Conservation (phyloP, 2,113 vertebrate species). For the Ramphastos sulfuratus region DNA sequence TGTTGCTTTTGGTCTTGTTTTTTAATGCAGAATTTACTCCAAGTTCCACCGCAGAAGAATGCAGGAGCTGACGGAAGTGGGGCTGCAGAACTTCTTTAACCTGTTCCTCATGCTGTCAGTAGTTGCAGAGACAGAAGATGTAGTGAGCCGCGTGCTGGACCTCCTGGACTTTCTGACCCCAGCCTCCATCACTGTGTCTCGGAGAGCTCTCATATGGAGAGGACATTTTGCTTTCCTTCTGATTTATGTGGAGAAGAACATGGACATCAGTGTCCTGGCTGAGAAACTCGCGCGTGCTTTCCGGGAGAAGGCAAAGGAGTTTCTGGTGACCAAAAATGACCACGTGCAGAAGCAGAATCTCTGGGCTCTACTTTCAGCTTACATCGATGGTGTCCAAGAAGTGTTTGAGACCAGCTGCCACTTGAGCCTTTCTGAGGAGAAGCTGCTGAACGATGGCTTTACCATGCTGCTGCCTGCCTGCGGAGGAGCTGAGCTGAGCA, state of each 20-base stretch:
- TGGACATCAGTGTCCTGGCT: constrained; percentile 86
- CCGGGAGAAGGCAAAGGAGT: constrained; percentile 87
- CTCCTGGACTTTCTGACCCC: constrained; percentile 83
- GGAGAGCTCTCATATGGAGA: constrained; percentile 87
- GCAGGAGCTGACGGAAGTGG: constrained; percentile 90
- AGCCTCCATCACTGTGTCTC: constrained; percentile 62
- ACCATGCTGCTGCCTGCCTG: constrained; percentile 91
- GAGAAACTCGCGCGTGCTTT: constrained; percentile 84
- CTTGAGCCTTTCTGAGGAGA: constrained; percentile 90
- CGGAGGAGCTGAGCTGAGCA: constrained; percentile 84
- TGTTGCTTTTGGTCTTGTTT: not conserved
- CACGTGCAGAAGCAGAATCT: constrained; percentile 83
- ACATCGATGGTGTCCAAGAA: constrained; percentile 91
- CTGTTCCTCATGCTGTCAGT: constrained; percentile 88
- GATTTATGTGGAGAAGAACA: constrained; percentile 87
- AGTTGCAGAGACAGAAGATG: constrained; percentile 87
- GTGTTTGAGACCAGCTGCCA: constrained; percentile 88
- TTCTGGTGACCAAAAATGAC: constrained; percentile 88
- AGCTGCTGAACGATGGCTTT: constrained; percentile 92
- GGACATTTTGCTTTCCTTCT: constrained; percentile 89
- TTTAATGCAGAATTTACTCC: constrained; percentile 88
- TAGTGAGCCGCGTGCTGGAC: constrained; percentile 82
- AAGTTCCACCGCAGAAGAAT: constrained; percentile 94
- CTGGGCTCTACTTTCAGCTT: constrained; percentile 89
- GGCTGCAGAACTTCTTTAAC: constrained; percentile 90